Evolutionary conservation across 2,888 invertebrate species (phyloP), one percentile per base, ranked within the genome.

Genomic region (Pseudococcus viburni): DNA sequence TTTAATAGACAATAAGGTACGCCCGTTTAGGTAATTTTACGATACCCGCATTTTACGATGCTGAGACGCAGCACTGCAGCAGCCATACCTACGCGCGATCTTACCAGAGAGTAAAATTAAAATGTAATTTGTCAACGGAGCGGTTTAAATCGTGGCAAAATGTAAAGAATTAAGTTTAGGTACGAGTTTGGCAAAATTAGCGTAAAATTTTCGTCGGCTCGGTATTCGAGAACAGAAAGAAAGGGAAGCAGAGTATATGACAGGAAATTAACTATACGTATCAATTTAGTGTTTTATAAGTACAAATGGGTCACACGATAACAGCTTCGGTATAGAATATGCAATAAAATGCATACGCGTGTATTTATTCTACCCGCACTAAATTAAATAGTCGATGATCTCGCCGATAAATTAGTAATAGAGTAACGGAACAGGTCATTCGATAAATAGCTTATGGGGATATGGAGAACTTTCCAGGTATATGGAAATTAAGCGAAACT

Each of bases 1-100:
- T 80, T 42, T 42, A 80, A 80, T 42, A 80, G 80, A 80, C 80
- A 80, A 80, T 80, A 80, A 42, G 80, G 22, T 80, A 59, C 59
- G 59, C 59, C 39, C 80, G 26, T 80, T 80, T 80, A 80, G 80
- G 80, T 80, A 80, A 80, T 80, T 80, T 42, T 39, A 26, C 42
- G 7, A 12, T 26, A 5, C 15, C 77, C 77, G 77, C 77, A 80
- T 80, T 42, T 80, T 42, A 26, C 42, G 7, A 12, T 26, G 15
- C 15, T 33, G 15, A 73, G 33, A 73, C 68, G n/a, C 19, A 59
- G 5, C 59, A 4, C 26, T 26, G n/a, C 19, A 59, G 5, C 59
- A 4, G 19, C 59, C 33, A 33, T 33, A 33, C 26, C 26, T 33
- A 33, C 26, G 26, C 26, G 26, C 26, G 12, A 33, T 33, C 26